Evolutionary conservation across 2,888 invertebrate species (phyloP).

Genomic region (Xylophagus ater): DNA sequence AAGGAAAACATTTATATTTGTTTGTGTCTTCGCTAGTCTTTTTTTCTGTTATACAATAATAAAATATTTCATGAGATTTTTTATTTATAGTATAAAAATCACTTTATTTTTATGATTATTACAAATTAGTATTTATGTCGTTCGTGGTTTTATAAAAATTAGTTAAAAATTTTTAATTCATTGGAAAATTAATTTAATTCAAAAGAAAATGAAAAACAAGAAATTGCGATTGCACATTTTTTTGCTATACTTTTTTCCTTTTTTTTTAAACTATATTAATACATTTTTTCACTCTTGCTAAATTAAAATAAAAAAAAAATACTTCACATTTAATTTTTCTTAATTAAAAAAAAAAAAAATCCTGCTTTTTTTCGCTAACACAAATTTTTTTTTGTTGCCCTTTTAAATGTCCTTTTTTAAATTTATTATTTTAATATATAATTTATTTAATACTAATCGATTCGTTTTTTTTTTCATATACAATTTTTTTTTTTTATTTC

Average conservation of each 20-base stretch:
- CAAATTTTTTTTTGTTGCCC: slow-evolving; percentile 16
- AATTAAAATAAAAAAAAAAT: slow-evolving; percentile 7
- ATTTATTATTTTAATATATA: slow-evolving; percentile 16
- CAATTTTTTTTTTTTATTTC: no score
- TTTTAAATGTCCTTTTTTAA: slow-evolving; percentile 9
- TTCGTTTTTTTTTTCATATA: slow-evolving; percentile 27
- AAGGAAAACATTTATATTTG: no score
- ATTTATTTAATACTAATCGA: slow-evolving; percentile 28
- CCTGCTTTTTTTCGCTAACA: slow-evolving; percentile 25
- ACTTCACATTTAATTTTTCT: slow-evolving; percentile 4
- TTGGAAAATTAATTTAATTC: neutral
- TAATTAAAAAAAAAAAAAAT: slow-evolving; percentile 15
- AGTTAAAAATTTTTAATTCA: no score
- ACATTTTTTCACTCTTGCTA: neutral
- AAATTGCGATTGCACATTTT: slow-evolving; percentile 28
- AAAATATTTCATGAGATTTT: no score
- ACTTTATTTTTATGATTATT: no score
- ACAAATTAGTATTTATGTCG: no score
- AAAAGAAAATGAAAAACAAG: slow-evolving; percentile 13
- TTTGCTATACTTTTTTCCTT: slow-evolving; percentile 19
- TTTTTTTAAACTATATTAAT: no score
- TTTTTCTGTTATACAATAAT: no score
- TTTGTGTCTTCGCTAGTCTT: no score
- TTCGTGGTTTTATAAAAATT: no score
- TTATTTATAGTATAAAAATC: no score